Conservation (phyloP, 2,888 invertebrate species). For the Acanthacorydalis orientalis region DNA sequence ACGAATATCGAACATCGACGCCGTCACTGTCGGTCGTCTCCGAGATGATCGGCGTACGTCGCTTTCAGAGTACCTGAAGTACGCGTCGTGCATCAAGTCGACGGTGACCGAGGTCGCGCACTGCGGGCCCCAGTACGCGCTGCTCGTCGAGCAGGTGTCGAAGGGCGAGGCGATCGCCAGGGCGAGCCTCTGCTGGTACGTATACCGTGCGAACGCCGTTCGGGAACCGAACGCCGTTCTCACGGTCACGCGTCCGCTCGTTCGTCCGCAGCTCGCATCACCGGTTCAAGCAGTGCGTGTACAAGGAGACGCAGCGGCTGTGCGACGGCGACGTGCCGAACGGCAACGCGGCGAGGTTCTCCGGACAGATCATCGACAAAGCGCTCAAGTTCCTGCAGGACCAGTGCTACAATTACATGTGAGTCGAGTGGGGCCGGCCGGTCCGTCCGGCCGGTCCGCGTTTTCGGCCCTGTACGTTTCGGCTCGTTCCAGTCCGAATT, state of each 20-base stretch:
- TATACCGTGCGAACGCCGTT: neutral
- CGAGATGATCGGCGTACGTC: no score
- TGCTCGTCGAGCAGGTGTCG: constrained; percentile 37
- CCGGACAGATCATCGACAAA: constrained; percentile 36
- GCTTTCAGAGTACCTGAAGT: constrained; percentile 35
- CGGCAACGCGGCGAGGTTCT: constrained; percentile 33
- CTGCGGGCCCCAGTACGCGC: constrained; percentile 36
- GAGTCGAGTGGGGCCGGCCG: constrained; percentile 17
- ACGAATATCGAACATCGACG: no score
- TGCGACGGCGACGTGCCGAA: constrained; percentile 30
- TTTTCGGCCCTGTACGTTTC: no score
- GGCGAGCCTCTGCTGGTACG: constrained; percentile 38
- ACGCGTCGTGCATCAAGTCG: constrained; percentile 41
- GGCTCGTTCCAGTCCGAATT: constrained; percentile 27
- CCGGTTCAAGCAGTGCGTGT: constrained; percentile 38
- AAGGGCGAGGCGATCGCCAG: constrained; percentile 32
- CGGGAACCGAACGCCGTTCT: no score
- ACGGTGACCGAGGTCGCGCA: constrained; percentile 35
- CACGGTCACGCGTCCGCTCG: no score
- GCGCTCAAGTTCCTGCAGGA: constrained; percentile 39
- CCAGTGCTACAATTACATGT: constrained; percentile 41
- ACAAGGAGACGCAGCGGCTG: constrained; percentile 30
- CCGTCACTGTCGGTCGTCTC: no score
- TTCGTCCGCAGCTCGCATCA: constrained; percentile 39
- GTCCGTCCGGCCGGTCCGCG: no score